Evolutionary conservation across 1,140 invertebrate genomes (phyloP), one percentile per base, ranked within the genome.

Genomic region (Elymnias hypermnestra): DNA sequence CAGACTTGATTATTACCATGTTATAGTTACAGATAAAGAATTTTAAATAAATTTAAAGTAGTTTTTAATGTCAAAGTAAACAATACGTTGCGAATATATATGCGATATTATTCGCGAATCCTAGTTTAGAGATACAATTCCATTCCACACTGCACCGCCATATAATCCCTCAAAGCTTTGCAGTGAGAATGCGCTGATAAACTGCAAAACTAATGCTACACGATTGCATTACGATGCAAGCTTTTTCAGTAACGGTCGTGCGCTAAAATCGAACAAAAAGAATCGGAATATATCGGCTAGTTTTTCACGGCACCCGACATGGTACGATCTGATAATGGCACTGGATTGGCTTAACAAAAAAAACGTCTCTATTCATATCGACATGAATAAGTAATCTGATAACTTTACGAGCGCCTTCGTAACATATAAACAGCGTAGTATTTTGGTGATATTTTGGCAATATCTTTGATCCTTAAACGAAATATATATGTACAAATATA

Each of bases 171-270:
- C 76, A 78, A 79, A 79, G 72, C 73, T 61, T 63, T 59, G 63
- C 55, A 55, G 63, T 46, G 63, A 59, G 59, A 63, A 65, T 48
- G 52, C 61, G 50, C 67, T 82, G 77, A 82, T 79, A 79, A 75
- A 79, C 64, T 70, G 59, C 63, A 48, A 66, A 76, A 77, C 75
- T 83, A 83, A 83, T 83, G 69, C 78, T 60, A 38, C 61, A 44
- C 62, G 72, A 83, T 83, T 74, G 78, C 75, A 79, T 83, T 83
- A 83, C 75, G 70, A 78, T 76, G 73, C 72, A 75, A 82, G 79
- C 68, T 83, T 83, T 83, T 83, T 79, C 78, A 79, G 69, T 70
- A 77, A 69, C 71, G 61, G 59, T 56, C 51, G 47, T 50, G 46
- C 49, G 63, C 59, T 60, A 46, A 72, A 76, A 76, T 74, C 68